Evolutionary conservation across 2,888 invertebrate species (phyloP), one percentile per base, ranked within the genome.

Genomic region (Eupeodes luniger): DNA sequence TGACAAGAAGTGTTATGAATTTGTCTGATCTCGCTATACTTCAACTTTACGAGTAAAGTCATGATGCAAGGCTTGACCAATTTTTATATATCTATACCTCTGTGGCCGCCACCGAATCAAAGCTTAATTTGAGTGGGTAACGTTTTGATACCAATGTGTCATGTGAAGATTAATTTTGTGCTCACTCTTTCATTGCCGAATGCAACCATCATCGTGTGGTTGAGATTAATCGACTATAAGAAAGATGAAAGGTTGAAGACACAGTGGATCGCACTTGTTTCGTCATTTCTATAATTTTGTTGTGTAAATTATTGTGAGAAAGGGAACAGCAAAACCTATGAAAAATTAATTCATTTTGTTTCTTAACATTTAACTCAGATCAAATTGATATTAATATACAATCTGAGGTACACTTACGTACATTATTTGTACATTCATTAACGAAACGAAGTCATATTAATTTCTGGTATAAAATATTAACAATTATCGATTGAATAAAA

Each of bases 31-130:
- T 64, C 72, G 59, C 66, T 66, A 66, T 66, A 72, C 34, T 81
- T 81, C 70, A 85, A 81, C 81, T 85, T 81, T 66, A 72, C 40
- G 36, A 76, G 27, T 27, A 27, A 27, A 27, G 76, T 59, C 5
- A 40, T 76, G 64, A 53, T 72, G 76, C 59, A 85, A 85, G 67
- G 77, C 72, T 81, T 81, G 85, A 77, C 81, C 76, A 85, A 81
- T 76, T 81, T 67, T 70, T 16, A 12, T 51, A 6, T n/a, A 6
- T 53, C n/a, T 62, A 11, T 16, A n/a, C 10, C 40, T 40, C n/a
- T 51, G 5, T 51, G 51, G n/a, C 14, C 4, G 7, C 10, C 6
- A 9, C 19, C 14, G 51, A 67, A 51, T 36, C 0, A 51, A 53
- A 51, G 51, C 57, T 14, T 64, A 85, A 72, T 53, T 72, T 67